These are phyloP conservation scores for Leptogaster cylindrica DNA, from an alignment of 2,888 invertebrate species.

Conservation along the genomic window DNA sequence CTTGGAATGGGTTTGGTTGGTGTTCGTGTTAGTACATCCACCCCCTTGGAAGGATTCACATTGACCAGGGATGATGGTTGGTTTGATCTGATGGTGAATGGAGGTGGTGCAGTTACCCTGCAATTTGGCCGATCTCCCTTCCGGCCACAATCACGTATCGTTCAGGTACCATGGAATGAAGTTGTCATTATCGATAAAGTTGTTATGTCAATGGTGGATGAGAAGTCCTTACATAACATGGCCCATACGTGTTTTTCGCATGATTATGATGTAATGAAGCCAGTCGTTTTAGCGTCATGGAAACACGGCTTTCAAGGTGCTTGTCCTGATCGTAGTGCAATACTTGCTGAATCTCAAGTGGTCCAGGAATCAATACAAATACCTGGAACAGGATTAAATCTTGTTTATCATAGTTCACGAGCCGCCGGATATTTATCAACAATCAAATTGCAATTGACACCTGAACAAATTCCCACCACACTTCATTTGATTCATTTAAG, in stretches of 20 bases:
- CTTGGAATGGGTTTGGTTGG: slow-evolving; percentile 94
- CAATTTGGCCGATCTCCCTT: slow-evolving; percentile 93
- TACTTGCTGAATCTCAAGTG: slow-evolving; percentile 89
- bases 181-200: slow-evolving; percentile 92
- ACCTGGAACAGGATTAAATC: slow-evolving; percentile 91
- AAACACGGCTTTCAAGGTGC: slow-evolving; percentile 94
- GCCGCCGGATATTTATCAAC: slow-evolving; percentile 93
- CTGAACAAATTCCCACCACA: slow-evolving; percentile 79
- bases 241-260: slow-evolving; percentile 85
- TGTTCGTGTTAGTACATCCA: slow-evolving; percentile 92
- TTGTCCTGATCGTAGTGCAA: slow-evolving; percentile 90
- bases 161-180: slow-evolving; percentile 97
- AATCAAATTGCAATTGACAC: slow-evolving; percentile 88
- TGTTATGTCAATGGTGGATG: slow-evolving; percentile 82
- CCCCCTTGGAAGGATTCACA: slow-evolving; percentile 95
- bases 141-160: slow-evolving; percentile 84
- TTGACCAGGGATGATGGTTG: slow-evolving; percentile 89
- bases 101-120: slow-evolving; percentile 95
- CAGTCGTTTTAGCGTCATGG: slow-evolving; percentile 92
- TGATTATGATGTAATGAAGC: slow-evolving; percentile 92
- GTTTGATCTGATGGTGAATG: slow-evolving; percentile 98
- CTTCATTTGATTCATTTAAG: slow-evolving; percentile 87
- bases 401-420: slow-evolving; percentile 95
- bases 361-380: slow-evolving; percentile 94
- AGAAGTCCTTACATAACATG: slow-evolving; percentile 70